Evolutionary conservation across 2,797 vertebrate species (phyloP), one percentile per base, ranked within the genome.

Genomic region (Gambelia wislizenii): DNA sequence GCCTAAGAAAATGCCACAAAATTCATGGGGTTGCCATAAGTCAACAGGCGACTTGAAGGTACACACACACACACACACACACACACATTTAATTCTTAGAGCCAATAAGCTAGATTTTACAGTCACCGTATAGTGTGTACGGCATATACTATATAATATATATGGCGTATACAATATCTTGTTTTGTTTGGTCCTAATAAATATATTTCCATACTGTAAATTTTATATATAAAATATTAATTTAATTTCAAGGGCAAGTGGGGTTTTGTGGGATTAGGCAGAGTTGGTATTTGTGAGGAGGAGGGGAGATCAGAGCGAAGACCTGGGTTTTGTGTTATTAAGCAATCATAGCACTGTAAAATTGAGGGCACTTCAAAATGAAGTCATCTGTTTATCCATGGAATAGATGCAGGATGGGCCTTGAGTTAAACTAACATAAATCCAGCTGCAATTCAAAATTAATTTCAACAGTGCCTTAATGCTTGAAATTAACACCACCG

Each of bases 381-480:
- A 83, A 39, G 78, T 86, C 64, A 90, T 90, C 18, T 88, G 59
- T 87, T 87, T 87, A 79, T 80, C 69, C 77, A 81, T 47, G 56
- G 59, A 69, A 56, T 44, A 91, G 69, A 75, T 81, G 42, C 42
- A 87, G 80, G 74, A 87, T 70, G 49, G 84, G 49, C 74, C 49
- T 42, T 78, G 70, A 89, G 76, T 67, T 82, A 89, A 88, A 88
- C 36, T 81, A 91, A 76, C 85, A 80, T 84, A 84, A 84, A 87
- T 47, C 86, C 82, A 79, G 64, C 67, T 80, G 85, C 85, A 87
- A 75, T 87, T 87, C 84, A 87, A 85, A 90, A 85, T 85, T 81
- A 89, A 85, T 85, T 86, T 82, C 30, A 67, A 75, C 56, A 76
- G 59, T 54, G 49, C 83, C 86, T 88, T 88, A 91, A 85, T 36